Evolutionary conservation across 1,140 invertebrate species (phyloP).

Genomic region (Micrasema longulum): DNA sequence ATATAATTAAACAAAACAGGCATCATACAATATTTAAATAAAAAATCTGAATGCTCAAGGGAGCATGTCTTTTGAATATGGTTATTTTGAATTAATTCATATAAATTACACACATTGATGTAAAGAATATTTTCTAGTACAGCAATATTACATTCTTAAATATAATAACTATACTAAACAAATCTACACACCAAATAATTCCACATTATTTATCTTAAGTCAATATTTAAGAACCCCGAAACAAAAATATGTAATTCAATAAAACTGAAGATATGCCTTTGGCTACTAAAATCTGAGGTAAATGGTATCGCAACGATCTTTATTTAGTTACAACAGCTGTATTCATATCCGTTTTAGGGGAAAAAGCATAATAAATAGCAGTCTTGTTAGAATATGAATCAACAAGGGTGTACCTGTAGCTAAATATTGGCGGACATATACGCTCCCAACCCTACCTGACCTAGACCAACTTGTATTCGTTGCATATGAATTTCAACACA

Average conservation of each 20-base stretch:
- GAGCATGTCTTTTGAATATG: not conserved
- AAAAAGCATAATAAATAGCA: conserved; percentile 39
- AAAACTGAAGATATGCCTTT: conserved; percentile 25
- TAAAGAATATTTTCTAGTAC: conserved; percentile 15
- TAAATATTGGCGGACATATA: conserved; percentile 29
- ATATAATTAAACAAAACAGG: conserved; percentile 10
- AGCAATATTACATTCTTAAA: conserved; percentile 12
- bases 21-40: not conserved
- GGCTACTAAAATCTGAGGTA: conserved; percentile 24
- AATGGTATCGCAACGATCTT: conserved; percentile 4
- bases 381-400: conserved; percentile 22
- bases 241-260: not conserved
- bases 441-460: conserved; percentile 61
- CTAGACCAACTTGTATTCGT: conserved; percentile 88
- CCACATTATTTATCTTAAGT: conserved; percentile 27
- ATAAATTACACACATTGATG: not conserved
- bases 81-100: conserved; percentile 1
- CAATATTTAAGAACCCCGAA: conserved; percentile 27
- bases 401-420: not conserved
- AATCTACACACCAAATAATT: conserved; percentile 29
- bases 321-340: not conserved
- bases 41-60: not conserved
- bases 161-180: conserved; percentile 17
- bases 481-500: conserved; percentile 93
- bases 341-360: not conserved